These are phyloP conservation scores for Triplophysa bombifrons DNA, from an alignment of 2,797 vertebrate species.

Conservation along the genomic window DNA sequence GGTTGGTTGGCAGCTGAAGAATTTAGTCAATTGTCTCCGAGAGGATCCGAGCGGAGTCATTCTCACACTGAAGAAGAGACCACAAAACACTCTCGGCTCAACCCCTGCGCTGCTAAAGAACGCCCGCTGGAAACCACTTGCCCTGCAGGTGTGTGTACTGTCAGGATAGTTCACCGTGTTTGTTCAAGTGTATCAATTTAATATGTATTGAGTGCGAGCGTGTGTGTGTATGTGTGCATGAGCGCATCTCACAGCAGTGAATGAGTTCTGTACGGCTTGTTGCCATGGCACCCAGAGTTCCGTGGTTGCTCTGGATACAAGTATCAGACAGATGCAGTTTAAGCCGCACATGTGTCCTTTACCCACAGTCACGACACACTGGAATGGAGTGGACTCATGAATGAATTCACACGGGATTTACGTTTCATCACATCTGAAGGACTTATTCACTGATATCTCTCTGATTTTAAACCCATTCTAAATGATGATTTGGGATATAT, in stretches of 20 bases:
- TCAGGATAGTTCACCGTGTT: slow-evolving; percentile 17
- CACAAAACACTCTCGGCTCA: slow-evolving; percentile 79
- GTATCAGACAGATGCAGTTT: slow-evolving; percentile 49
- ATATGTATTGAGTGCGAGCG: slow-evolving; percentile 18
- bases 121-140: slow-evolving; percentile 80
- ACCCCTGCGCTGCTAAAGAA: slow-evolving; percentile 80
- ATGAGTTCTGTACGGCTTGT: slow-evolving; percentile 36
- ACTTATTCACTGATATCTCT: neutral
- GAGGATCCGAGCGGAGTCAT: slow-evolving; percentile 82
- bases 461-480: neutral
- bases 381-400: slow-evolving; percentile 28
- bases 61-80: slow-evolving; percentile 80
- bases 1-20: slow-evolving; percentile 78
- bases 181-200: slow-evolving; percentile 35
- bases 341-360: slow-evolving; percentile 50
- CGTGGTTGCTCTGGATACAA: slow-evolving; percentile 58
- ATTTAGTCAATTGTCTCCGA: slow-evolving; percentile 78
- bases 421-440: neutral
- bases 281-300: slow-evolving; percentile 50
- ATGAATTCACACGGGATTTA: slow-evolving; percentile 18
- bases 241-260: slow-evolving; percentile 20
- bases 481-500: neutral
- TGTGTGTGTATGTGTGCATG: slow-evolving; percentile 7
- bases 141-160: slow-evolving; percentile 71
- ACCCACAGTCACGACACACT: slow-evolving; percentile 53